These are phyloP conservation scores for Buteo buteo DNA, from an alignment of 2,113 vertebrate genomes.

Conservation along the genomic window DNA sequence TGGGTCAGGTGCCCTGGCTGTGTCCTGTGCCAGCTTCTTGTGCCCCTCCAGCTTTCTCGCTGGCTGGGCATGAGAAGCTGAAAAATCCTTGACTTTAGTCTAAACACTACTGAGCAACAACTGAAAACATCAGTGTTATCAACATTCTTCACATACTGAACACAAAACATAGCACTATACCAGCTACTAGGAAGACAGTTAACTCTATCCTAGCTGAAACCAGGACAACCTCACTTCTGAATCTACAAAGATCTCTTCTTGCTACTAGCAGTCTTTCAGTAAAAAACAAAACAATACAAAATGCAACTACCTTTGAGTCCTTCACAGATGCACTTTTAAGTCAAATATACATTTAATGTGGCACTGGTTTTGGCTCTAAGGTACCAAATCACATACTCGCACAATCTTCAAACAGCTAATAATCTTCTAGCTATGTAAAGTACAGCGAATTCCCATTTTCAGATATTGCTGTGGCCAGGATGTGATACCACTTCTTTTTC, in stretches of 20 bases:
- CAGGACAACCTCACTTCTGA: neutral
- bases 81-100: too few relatives aligned
- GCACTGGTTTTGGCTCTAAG: neutral
- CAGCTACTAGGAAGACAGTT: too few relatives aligned
- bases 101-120: too few relatives aligned
- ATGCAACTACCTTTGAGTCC: neutral
- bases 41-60: too few relatives aligned
- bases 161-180: too few relatives aligned
- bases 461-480: neutral
- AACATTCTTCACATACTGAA: too few relatives aligned
- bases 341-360: neutral
- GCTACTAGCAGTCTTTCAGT: neutral
- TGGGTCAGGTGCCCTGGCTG: too few relatives aligned
- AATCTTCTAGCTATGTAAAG: neutral
- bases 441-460: neutral
- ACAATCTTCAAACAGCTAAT: neutral
- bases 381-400: neutral
- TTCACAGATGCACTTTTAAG: neutral
- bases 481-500: neutral
- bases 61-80: too few relatives aligned
- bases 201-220: too few relatives aligned
- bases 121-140: too few relatives aligned
- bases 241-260: neutral
- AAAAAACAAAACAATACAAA: neutral
- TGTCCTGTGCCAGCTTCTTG: too few relatives aligned